phyloP scores from a whole-genome alignment of 2,888 invertebrate genomes.

The Chloroclysta siterata region DNA sequence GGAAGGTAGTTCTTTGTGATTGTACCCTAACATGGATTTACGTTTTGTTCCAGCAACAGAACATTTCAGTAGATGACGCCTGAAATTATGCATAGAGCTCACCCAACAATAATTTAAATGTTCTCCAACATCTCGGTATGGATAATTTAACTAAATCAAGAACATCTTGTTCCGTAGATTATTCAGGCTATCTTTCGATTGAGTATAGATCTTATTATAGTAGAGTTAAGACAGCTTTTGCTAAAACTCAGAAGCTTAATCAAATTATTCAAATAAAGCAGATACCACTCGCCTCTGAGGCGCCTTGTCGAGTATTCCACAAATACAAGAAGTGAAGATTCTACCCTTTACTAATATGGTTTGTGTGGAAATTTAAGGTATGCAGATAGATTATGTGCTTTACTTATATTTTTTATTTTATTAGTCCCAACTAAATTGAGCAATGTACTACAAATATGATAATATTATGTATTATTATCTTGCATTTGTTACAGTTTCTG shows the following conservation, averaged over 20 bases:
- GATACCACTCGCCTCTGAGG: conserved; percentile 65
- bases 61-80: conserved; percentile 1
- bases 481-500: too few relatives aligned
- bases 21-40: neutral
- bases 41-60: neutral
- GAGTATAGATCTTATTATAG: conserved; percentile 35
- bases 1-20: too few relatives aligned
- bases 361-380: neutral
- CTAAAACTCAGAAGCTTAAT: conserved; percentile 63
- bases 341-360: conserved; percentile 13
- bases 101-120: conserved; percentile 22
- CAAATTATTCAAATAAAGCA: conserved; percentile 79
- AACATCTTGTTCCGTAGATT: conserved; percentile 50
- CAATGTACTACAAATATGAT: too few relatives aligned
- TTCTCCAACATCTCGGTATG: conserved; percentile 35
- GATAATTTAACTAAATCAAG: conserved; percentile 50
- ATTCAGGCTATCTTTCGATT: conserved; percentile 28
- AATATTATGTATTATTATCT: too few relatives aligned
- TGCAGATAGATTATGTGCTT: too few relatives aligned
- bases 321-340: conserved; percentile 50
- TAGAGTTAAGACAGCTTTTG: conserved; percentile 37
- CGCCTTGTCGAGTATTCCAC: conserved; percentile 67
- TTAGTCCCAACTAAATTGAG: too few relatives aligned
- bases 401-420: too few relatives aligned
- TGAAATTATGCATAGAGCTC: conserved; percentile 20